Evolutionary conservation across 2,797 vertebrate species (phyloP).

Genomic region (Anolis apletophallus): DNA sequence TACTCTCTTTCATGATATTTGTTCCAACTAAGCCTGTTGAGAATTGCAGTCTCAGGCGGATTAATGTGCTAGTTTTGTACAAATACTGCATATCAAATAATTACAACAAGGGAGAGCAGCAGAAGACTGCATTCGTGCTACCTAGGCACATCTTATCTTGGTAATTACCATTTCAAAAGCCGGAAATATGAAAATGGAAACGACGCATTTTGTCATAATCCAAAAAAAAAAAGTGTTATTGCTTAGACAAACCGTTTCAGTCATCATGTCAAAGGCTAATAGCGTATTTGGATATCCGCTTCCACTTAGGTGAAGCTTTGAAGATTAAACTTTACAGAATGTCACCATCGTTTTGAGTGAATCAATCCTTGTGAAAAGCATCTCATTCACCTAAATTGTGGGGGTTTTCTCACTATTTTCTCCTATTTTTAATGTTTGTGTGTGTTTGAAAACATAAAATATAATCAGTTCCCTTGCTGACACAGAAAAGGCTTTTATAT

Average conservation of each 20-base stretch:
- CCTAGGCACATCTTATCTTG: background rate
- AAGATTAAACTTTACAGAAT: background rate
- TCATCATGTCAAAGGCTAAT: background rate
- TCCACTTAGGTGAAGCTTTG: background rate
- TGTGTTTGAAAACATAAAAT: background rate
- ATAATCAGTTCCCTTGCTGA: background rate
- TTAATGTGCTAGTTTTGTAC: background rate
- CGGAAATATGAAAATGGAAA: background rate
- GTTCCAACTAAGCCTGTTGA: background rate
- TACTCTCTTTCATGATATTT: background rate
- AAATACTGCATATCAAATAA: background rate
- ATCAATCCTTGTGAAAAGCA: background rate
- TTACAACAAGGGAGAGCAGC: background rate
- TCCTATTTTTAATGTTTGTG: background rate
- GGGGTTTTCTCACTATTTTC: background rate
- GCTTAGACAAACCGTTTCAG: background rate
- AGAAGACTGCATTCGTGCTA: background rate
- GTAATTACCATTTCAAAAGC: background rate
- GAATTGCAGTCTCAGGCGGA: background rate
- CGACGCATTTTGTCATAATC: background rate
- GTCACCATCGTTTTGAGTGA: background rate
- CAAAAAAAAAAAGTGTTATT: background rate
- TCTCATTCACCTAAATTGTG: background rate
- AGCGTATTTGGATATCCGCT: background rate
- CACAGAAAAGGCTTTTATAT: background rate